A percentile compares a stretch with the other conserved stretches of the same genome.
Conservation (phyloP, 1,140 invertebrate genomes). For the Agrypnia vestita region DNA sequence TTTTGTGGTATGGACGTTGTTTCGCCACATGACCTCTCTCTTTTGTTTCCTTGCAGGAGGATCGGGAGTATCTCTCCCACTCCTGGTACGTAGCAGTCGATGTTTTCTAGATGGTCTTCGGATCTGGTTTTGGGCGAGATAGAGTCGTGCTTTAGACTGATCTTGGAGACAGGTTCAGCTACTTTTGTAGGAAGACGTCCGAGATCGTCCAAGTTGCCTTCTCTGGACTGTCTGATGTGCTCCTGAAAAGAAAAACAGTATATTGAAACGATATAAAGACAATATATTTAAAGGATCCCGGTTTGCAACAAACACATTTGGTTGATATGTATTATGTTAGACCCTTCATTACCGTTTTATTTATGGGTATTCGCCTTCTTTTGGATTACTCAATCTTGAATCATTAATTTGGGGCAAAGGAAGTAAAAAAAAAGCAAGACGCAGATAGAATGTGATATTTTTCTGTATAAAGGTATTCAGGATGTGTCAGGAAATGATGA, state of each 20-base stretch:
- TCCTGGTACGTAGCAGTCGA: conserved; percentile 70
- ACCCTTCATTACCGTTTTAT: no score
- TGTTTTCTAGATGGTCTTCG: conserved; percentile 47
- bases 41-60: conserved; percentile 58
- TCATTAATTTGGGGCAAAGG: no score
- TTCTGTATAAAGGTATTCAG: no score
- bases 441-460: no score
- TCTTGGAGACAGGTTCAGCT: conserved; percentile 62
- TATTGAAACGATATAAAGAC: no score
- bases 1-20: conserved; percentile 18
- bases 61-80: conserved; percentile 70
- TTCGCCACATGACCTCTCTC: conserved; percentile 38
- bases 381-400: no score
- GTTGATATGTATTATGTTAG: no score
- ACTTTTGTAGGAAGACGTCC: conserved; percentile 73
- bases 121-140: conserved; percentile 45
- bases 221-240: conserved; percentile 85
- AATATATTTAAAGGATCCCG: no score
- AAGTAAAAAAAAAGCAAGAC: no score
- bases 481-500: no score
- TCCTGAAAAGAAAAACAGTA: conserved; percentile 74
- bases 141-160: conserved; percentile 62
- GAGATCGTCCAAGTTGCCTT: conserved; percentile 82
- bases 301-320: no score
- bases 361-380: no score